These are phyloP conservation scores for Leptinotarsa rubiginosa DNA, from an alignment of 2,888 invertebrate genomes.

Conservation along the genomic window DNA sequence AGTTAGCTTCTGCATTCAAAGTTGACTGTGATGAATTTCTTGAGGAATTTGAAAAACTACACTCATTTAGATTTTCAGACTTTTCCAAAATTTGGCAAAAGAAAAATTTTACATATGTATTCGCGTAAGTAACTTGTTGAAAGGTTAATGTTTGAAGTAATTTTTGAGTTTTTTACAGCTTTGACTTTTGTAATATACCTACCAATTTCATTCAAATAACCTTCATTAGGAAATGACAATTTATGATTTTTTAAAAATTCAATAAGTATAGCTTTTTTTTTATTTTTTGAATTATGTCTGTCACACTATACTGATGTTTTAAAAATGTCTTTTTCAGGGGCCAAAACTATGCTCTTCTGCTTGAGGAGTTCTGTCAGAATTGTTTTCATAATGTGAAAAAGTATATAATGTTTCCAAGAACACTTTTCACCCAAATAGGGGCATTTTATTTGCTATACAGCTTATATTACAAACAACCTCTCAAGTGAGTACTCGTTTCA, in stretches of 20 bases:
- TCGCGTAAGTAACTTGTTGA: conserved; percentile 51
- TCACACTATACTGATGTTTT: conserved; percentile 2
- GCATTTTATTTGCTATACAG: conserved; percentile 60
- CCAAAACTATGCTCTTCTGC: conserved; percentile 48
- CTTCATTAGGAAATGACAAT: too few species aligned
- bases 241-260: not conserved
- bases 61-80: conserved; percentile 49
- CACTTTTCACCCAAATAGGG: conserved; percentile 54
- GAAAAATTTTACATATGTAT: conserved; percentile 54
- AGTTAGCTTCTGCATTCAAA: conserved; percentile 54
- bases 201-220: too few species aligned
- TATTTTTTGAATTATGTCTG: not conserved
- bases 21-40: conserved; percentile 56
- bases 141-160: not conserved
- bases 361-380: conserved; percentile 52
- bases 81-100: conserved; percentile 56
- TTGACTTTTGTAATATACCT: not conserved
- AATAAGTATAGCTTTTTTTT: not conserved
- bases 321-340: conserved; percentile 49
- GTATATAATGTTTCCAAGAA: conserved; percentile 52
- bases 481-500: conserved; percentile 52
- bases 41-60: conserved; percentile 50
- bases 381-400: conserved; percentile 55
- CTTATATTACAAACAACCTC: conserved; percentile 60
- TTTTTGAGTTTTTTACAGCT: not conserved